Percentiles rank a stretch among this genome's conserved stretches.
These are phyloP conservation scores for Bos indicus DNA, from an alignment of 2,113 vertebrate genomes.

Conservation along the genomic window DNA sequence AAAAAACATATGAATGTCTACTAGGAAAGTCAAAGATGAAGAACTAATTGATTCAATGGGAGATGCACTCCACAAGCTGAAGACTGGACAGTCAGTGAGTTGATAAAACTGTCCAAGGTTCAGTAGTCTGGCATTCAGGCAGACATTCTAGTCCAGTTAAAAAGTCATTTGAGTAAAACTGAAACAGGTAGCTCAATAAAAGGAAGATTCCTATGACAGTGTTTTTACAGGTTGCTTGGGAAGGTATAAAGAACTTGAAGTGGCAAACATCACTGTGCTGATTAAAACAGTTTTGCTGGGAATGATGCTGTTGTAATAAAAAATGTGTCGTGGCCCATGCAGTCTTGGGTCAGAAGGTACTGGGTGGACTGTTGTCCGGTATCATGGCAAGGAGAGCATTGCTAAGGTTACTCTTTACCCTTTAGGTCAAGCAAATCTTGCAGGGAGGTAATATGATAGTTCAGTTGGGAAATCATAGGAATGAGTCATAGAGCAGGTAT, in stretches of 20 bases:
- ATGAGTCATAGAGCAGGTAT: not conserved
- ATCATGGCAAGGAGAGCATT: fast-evolving
- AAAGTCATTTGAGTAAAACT: not conserved
- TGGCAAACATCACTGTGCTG: not conserved
- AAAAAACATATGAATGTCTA: not conserved
- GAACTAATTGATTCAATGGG: not conserved
- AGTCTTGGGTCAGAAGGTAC: not conserved
- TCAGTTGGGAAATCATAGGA: not conserved
- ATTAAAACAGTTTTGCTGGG: not conserved
- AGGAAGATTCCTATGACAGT: not conserved
- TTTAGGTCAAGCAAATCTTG: not conserved
- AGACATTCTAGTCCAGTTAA: not conserved
- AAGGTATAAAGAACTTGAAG: not conserved
- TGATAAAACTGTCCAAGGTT: not conserved
- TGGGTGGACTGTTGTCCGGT: not conserved
- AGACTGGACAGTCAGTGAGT: not conserved
- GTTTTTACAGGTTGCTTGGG: not conserved
- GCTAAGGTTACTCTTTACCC: not conserved
- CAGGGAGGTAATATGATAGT: not conserved
- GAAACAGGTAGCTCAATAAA: not conserved
- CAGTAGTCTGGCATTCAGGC: not conserved
- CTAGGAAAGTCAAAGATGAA: not conserved
- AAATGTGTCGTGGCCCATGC: fast-evolving
- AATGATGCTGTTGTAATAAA: not conserved
- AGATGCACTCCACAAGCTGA: not conserved